Base-by-base conservation (phyloP, 2,888 invertebrate genomes). In the Zygogramma bicolorata region DNA sequence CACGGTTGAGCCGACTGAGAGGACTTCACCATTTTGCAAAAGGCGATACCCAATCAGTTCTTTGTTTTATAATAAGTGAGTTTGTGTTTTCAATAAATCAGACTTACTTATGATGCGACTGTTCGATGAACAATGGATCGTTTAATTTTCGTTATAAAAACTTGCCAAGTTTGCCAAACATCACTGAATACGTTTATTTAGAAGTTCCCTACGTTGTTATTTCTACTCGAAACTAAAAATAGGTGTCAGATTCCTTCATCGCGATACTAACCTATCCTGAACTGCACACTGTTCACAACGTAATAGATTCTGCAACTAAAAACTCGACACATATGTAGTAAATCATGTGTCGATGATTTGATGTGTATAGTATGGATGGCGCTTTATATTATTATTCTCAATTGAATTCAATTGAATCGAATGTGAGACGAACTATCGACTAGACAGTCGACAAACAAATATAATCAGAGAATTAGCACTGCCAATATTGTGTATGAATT, bases 361-460 rank as follows among this genome's bases (percentile, higher is more conserved):
- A 6, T 10, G 18, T 6, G 57, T 57, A 57, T 13, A 18, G 2
- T 49, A 49, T 8, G 25, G 8, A 25, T 10, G 25, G 53, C 53
- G 25, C 25, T 53, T 25, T 25, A n/a, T 15, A 53, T 53, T n/a
- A 53, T 25, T 15, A 20, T 25, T 46, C 67, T 66, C 65, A 74
- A 74, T 71, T 74, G 61, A 65, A 57, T 15, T 58, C 71, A 74
- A 74, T 74, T 74, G 70, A 57, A 34, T 61, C 40, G 29, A 71
- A 53, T 65, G 61, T 38, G 42, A 62, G 27, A 57, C 63, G 70
- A 65, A 20, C 18, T 20, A 46, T 7, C 10, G 8, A 46, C 20
- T 20, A 46, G 46, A 46, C 46, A 10, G 46, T 46, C 20, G 46
- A 46, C 20, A 22, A 46, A 20, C 46, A 1, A 20, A 8, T 46